Evolutionary conservation across 2,113 vertebrate genomes (phyloP).

Genomic region (Cavia aperea): DNA sequence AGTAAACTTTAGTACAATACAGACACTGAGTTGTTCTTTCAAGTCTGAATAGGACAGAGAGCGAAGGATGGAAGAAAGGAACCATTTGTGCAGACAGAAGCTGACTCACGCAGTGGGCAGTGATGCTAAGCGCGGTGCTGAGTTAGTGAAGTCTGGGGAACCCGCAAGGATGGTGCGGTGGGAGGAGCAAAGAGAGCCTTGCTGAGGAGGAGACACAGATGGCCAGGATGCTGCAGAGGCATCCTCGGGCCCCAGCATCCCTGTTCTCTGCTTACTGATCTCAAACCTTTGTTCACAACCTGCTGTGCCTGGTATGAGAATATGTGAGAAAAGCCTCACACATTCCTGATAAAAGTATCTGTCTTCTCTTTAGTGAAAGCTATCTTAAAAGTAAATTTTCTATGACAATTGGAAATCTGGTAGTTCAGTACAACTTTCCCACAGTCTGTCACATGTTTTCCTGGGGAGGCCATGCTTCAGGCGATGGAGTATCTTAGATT

Average conservation of each 20-base stretch:
- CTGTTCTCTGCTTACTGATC: not conserved
- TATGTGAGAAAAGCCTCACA: not conserved
- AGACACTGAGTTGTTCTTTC: not conserved
- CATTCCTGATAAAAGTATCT: not conserved
- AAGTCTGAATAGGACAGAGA: not conserved
- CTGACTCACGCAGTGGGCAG: not conserved
- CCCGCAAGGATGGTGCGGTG: accelerated
- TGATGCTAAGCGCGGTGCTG: not conserved
- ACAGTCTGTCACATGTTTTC: not conserved
- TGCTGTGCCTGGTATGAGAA: not conserved
- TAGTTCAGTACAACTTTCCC: not conserved
- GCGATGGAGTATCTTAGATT: not conserved
- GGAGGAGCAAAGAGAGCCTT: not conserved
- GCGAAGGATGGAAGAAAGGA: not conserved
- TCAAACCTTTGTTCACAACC: not conserved
- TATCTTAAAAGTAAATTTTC: not conserved
- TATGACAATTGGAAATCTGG: not conserved
- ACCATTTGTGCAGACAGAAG: not conserved
- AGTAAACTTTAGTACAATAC: not conserved
- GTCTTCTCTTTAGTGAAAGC: not conserved
- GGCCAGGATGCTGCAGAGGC: not conserved
- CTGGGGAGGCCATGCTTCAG: no score
- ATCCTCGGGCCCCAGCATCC: not conserved
- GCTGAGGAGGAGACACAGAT: not conserved
- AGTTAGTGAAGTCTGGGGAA: not conserved